phyloP scores from a whole-genome alignment of 2,113 vertebrate species.

The Labrus mixtus region DNA sequence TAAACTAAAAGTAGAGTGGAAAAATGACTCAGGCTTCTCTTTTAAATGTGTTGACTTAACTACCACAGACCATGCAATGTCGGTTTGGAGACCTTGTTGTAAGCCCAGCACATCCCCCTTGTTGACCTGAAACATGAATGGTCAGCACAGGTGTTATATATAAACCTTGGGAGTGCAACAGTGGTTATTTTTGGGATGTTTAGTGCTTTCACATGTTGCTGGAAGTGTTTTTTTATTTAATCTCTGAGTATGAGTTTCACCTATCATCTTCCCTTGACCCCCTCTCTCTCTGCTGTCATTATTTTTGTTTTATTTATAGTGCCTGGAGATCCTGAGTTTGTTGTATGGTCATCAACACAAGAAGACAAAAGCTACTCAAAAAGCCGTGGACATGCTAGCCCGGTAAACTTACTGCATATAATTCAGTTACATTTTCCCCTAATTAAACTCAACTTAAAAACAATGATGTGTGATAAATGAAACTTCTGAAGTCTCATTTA shows the following conservation, averaged over 20 bases:
- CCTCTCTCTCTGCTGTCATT: slow-evolving; percentile 18
- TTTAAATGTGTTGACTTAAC: slow-evolving; percentile 13
- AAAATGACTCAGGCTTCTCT: neutral
- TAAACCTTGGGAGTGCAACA: slow-evolving; percentile 47
- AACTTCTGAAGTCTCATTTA: no score
- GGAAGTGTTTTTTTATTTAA: slow-evolving; percentile 63
- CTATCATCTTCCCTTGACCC: slow-evolving; percentile 56
- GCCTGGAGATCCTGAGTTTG: slow-evolving; percentile 82
- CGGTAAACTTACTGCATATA: slow-evolving; percentile 73
- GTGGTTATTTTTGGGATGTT: slow-evolving; percentile 80
- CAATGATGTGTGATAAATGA: neutral
- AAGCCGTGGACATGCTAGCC: slow-evolving; percentile 78
- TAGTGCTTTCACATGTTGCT: slow-evolving; percentile 68
- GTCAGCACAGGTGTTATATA: slow-evolving; percentile 68
- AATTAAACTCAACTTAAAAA: neutral
- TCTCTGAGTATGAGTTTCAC: slow-evolving; percentile 29
- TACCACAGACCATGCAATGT: slow-evolving; percentile 10
- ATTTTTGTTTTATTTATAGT: slow-evolving; percentile 65
- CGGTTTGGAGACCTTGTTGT: slow-evolving; percentile 25
- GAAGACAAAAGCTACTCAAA: slow-evolving; percentile 79
- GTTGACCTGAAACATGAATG: slow-evolving; percentile 34
- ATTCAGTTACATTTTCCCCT: neutral
- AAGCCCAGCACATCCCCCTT: slow-evolving; percentile 21
- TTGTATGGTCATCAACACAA: slow-evolving; percentile 78
- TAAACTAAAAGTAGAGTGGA: slow-evolving; percentile 11